Evolutionary conservation across 2,888 invertebrate species (phyloP).

Genomic region (Athrips mouffetella): DNA sequence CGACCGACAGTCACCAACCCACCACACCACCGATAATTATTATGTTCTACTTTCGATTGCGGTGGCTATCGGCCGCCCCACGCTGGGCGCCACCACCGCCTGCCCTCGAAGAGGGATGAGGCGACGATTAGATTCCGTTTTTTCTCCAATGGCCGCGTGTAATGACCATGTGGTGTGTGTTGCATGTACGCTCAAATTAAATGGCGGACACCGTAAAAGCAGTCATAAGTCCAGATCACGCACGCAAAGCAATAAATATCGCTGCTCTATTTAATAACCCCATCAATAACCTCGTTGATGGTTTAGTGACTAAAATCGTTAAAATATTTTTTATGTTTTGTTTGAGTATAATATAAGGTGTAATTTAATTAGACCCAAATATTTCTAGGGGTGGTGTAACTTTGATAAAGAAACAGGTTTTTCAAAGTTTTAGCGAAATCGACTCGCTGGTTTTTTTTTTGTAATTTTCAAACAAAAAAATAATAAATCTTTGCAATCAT

Average conservation of each 20-base stretch:
- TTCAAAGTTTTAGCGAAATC: no score
- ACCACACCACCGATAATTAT: conserved; percentile 70
- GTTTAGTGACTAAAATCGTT: conserved; percentile 47
- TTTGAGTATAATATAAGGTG: background rate
- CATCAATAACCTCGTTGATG: conserved; percentile 36
- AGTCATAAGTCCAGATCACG: conserved; percentile 50
- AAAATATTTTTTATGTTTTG: conserved; percentile 20
- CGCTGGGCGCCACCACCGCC: conserved; percentile 30
- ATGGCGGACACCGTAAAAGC: conserved; percentile 64
- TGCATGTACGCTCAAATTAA: conserved; percentile 69
- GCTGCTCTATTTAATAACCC: conserved; percentile 50
- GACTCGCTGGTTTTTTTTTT: no score
- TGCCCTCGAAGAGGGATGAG: conserved; percentile 58
- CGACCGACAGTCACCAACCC: conserved; percentile 26
- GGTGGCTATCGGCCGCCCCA: conserved; percentile 57
- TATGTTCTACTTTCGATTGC: conserved; percentile 69
- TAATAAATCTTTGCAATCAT: no score
- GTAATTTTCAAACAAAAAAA: no score
- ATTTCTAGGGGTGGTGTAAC: no score
- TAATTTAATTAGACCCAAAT: no score
- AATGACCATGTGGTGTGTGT: conserved; percentile 51
- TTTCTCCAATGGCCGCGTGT: conserved; percentile 50
- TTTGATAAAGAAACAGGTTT: no score
- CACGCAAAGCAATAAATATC: conserved; percentile 63
- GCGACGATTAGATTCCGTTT: conserved; percentile 64